Base-by-base conservation (phyloP, 2,113 vertebrate species). In the Gobius niger region DNA sequence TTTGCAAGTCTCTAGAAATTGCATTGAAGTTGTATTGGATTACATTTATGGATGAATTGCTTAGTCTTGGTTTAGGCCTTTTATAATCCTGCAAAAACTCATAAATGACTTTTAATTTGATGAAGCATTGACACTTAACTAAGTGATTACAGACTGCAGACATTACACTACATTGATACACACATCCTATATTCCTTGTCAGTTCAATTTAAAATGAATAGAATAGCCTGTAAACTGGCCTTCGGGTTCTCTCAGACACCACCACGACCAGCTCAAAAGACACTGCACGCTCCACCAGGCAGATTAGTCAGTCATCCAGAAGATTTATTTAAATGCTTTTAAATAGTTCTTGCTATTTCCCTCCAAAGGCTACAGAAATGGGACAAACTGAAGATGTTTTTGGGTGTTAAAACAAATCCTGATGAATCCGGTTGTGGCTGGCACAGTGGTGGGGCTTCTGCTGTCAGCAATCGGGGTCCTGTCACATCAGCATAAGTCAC, bases 401-500 rank as follows among this genome's bases (percentile, higher is more conserved):
- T 18, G 15, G 4, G 42, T 41, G 14, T 46, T 13, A 46, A 63
- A 62, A 63, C 7, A 63, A 15, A 19, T 6, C 9, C 9, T 11
- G 46, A 44, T n/a, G n/a, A 63, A 12, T 9, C 18, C 13, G 5
- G 10, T 11, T 11, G 15, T 63, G 61, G 47, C 4, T n/a, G 61
- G 18, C 49, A 60, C 51, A 9, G 50, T 44, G 50, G 2, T 61
- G 68, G 73, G 61, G 70, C 46, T 69, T 65, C 53, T 63, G 56
- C 52, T 56, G 54, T 68, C 65, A 62, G 82, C 53, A 11, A 67
- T 77, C 72, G 24, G 70, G 50, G 71, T 86, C 74, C 70, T 85
- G 89, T 89, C 83, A 73, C 82, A 80, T 91, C 88, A 89, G 84
- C 86, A 89, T 74, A 84, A 78, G 85, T 79, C 7, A 10, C 19